Evolutionary conservation across 2,797 vertebrate species (phyloP).

Genomic region (Oophaga sylvatica): DNA sequence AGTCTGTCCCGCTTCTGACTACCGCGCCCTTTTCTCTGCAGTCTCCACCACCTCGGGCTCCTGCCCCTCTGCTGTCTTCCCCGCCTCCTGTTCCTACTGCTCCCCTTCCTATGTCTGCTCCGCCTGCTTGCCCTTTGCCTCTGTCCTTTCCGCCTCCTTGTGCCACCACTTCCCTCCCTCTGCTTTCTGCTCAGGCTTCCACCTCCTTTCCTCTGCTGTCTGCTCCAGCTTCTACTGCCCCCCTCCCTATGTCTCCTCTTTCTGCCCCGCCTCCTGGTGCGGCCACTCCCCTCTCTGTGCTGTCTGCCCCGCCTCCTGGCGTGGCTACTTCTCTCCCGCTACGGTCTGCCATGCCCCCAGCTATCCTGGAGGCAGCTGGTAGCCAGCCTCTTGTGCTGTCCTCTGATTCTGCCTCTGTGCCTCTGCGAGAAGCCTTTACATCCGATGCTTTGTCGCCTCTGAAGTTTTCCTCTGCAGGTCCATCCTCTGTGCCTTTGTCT

Average conservation of each 20-base stretch:
- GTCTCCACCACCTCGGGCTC: neutral
- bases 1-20: neutral
- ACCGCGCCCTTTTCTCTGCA: neutral
- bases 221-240: no score
- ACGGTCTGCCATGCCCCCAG: no score
- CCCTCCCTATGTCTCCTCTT: no score
- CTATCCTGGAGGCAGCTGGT: neutral
- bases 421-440: constrained; percentile 12
- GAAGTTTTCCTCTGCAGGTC: neutral
- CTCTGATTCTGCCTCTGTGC: constrained; percentile 16
- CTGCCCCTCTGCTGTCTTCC: no score
- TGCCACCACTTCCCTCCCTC: neutral
- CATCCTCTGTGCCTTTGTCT: neutral
- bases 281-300: neutral
- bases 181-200: no score
- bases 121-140: no score
- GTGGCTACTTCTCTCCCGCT: no score
- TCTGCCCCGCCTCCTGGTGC: neutral
- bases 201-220: no score
- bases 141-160: neutral
- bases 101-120: no score
- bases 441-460: constrained; percentile 1
- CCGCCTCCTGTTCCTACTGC: no score
- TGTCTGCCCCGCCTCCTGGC: no score
- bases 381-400: neutral